A percentile compares a stretch with the other conserved stretches of the same genome.
Conservation (phyloP, 2,113 vertebrate species). For the Reinhardtius hippoglossoides region DNA sequence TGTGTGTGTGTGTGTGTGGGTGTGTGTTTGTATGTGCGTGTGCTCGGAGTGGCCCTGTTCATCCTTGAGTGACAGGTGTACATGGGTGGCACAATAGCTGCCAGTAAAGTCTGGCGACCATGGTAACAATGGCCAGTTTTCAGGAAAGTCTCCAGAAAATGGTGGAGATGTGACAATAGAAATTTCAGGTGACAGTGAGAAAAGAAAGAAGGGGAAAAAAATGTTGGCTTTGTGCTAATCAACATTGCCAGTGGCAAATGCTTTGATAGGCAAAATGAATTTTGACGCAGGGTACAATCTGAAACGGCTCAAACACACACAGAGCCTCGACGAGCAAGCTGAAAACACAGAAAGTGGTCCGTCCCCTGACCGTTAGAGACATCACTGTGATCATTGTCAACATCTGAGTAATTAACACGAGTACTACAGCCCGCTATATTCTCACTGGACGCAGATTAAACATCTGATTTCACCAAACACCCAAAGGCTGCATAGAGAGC, state of each 20-base stretch:
- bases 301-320: constrained; percentile 47
- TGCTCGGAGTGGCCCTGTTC: constrained; percentile 52
- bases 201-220: constrained; percentile 70
- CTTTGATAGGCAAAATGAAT: constrained; percentile 88
- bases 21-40: background rate
- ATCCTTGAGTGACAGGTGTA: constrained; percentile 88
- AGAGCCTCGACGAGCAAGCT: constrained; percentile 26
- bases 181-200: constrained; percentile 88
- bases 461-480: constrained; percentile 22
- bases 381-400: constrained; percentile 34
- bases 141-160: constrained; percentile 74
- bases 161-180: constrained; percentile 88
- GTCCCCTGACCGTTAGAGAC: constrained; percentile 43
- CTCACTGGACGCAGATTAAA: constrained; percentile 16
- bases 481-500: constrained; percentile 1
- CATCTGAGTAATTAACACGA: constrained; percentile 40
- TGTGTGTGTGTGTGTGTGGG: background rate
- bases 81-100: constrained; percentile 82
- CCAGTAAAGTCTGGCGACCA: constrained; percentile 87
- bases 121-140: constrained; percentile 87
- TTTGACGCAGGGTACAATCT: constrained; percentile 69
- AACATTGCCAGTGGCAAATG: constrained; percentile 83
- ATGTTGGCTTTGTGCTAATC: constrained; percentile 78
- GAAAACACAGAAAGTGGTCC: constrained; percentile 35
- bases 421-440: background rate